A percentile compares a stretch with the other conserved stretches of the same genome.
These are phyloP conservation scores for Zaprionus africanus DNA, from an alignment of 1,140 invertebrate species.

Conservation along the genomic window DNA sequence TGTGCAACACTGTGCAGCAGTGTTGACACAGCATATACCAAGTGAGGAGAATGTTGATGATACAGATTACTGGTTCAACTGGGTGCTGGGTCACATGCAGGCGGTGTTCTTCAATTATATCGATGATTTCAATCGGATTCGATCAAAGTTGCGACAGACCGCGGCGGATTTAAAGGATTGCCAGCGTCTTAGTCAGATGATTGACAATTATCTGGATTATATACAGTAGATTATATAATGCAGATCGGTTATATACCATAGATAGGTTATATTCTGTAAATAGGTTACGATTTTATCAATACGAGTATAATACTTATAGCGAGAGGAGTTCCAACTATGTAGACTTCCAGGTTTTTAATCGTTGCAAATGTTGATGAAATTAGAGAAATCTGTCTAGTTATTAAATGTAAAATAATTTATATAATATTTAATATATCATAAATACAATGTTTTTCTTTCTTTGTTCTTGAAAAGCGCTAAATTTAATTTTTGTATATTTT, in stretches of 20 bases:
- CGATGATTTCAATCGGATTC: slow-evolving; percentile 28
- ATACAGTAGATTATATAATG: neutral
- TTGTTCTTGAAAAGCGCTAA: no score
- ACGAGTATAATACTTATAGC: no score
- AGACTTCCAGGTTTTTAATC: no score
- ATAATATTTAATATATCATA: neutral
- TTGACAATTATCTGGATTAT: slow-evolving; percentile 39
- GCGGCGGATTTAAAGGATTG: slow-evolving; percentile 11
- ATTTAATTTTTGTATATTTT: no score
- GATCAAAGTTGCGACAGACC: slow-evolving; percentile 21
- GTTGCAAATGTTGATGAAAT: neutral
- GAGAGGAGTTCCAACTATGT: no score
- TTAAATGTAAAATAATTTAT: neutral
- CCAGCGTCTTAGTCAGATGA: slow-evolving; percentile 12
- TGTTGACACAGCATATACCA: slow-evolving; percentile 3
- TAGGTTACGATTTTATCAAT: no score
- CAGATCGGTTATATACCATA: no score
- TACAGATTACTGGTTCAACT: slow-evolving; percentile 49
- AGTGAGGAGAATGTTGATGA: neutral
- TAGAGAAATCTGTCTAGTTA: neutral
- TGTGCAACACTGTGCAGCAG: slow-evolving; percentile 14
- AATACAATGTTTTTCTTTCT: neutral
- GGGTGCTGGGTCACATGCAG: slow-evolving; percentile 51
- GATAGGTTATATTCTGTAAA: no score
- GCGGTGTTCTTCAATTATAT: slow-evolving; percentile 41